A percentile compares a stretch with the other conserved stretches of the same genome.
Evolutionary conservation across 1,140 invertebrate genomes (phyloP).

Genomic region (Macrocentrus cingulum): DNA sequence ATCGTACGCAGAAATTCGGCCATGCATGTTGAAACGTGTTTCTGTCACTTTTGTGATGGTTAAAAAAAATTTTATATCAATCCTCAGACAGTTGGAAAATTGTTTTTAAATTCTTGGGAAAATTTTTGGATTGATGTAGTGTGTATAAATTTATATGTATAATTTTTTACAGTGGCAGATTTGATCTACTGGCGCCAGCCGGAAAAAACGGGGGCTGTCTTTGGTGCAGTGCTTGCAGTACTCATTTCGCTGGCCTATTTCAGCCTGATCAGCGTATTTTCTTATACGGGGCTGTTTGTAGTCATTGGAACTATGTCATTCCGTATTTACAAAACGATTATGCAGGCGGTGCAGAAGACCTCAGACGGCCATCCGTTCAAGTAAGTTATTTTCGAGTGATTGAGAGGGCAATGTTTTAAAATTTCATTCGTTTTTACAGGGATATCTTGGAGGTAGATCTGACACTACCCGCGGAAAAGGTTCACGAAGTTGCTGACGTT

Average conservation of each 20-base stretch:
- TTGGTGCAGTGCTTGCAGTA: slow-evolving; percentile 81
- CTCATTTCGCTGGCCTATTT: slow-evolving; percentile 91
- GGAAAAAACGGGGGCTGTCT: slow-evolving; percentile 89
- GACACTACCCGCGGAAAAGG: slow-evolving; percentile 81
- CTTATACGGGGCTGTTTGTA: slow-evolving; percentile 83
- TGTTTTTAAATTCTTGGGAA: too few relatives aligned
- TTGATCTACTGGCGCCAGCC: slow-evolving; percentile 96
- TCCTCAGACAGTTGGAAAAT: too few relatives aligned
- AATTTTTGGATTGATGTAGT: too few relatives aligned
- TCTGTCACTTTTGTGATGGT: too few relatives aligned
- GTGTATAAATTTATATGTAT: too few relatives aligned
- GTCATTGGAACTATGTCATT: slow-evolving; percentile 85
- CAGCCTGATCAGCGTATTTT: slow-evolving; percentile 93
- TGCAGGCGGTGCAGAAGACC: slow-evolving; percentile 95
- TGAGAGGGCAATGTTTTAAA: neutral
- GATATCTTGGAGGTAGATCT: slow-evolving; percentile 86
- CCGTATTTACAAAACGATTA: slow-evolving; percentile 93
- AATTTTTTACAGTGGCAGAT: slow-evolving; percentile 79
- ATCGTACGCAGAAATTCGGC: too few relatives aligned
- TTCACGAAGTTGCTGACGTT: slow-evolving; percentile 80
- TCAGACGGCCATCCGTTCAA: slow-evolving; percentile 97
- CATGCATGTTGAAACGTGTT: too few relatives aligned
- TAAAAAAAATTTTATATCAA: too few relatives aligned
- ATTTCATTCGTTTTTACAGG: slow-evolving; percentile 59
- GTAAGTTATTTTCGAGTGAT: slow-evolving; percentile 62